Conservation (phyloP, 2,797 vertebrate genomes). For the Paguma larvata region DNA sequence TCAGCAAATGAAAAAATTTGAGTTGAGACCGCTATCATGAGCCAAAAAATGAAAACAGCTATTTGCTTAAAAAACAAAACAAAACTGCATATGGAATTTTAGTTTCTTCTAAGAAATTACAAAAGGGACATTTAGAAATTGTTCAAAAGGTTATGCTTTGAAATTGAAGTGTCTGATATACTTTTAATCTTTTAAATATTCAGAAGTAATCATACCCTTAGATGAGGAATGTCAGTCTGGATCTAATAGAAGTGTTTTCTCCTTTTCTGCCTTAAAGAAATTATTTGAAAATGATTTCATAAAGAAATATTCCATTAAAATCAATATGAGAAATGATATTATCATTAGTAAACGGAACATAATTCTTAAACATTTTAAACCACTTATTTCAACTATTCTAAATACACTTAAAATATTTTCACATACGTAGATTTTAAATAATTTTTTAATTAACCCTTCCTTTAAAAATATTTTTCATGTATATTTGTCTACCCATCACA, state of each 20-base stretch:
- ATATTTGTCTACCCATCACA: not conserved
- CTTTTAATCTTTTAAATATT: constrained; percentile 68
- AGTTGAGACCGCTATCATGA: constrained; percentile 63
- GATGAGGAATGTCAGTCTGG: not conserved
- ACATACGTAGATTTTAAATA: not conserved
- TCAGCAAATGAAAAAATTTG: constrained; percentile 67
- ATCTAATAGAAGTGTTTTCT: constrained; percentile 41
- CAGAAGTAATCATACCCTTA: constrained; percentile 35
- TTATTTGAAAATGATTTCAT: constrained; percentile 63
- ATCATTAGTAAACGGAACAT: constrained; percentile 42
- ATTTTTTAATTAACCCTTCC: not conserved
- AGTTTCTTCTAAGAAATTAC: not conserved
- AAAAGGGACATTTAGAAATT: constrained; percentile 65
- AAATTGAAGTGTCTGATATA: constrained; percentile 60
- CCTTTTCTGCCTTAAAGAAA: constrained; percentile 73
- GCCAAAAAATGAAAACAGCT: constrained; percentile 59
- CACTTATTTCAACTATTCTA: constrained; percentile 54
- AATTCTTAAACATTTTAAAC: constrained; percentile 66
- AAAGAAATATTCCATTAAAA: constrained; percentile 62
- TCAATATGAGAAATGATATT: constrained; percentile 56
- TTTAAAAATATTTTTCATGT: constrained; percentile 35
- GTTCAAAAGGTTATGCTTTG: constrained; percentile 59
- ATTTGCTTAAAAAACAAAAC: constrained; percentile 59
- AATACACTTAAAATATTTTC: constrained; percentile 64
- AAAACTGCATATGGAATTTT: not conserved